Evolutionary conservation across 2,888 invertebrate species (phyloP), one percentile per base, ranked within the genome.

Genomic region (Terebella lapidaria): DNA sequence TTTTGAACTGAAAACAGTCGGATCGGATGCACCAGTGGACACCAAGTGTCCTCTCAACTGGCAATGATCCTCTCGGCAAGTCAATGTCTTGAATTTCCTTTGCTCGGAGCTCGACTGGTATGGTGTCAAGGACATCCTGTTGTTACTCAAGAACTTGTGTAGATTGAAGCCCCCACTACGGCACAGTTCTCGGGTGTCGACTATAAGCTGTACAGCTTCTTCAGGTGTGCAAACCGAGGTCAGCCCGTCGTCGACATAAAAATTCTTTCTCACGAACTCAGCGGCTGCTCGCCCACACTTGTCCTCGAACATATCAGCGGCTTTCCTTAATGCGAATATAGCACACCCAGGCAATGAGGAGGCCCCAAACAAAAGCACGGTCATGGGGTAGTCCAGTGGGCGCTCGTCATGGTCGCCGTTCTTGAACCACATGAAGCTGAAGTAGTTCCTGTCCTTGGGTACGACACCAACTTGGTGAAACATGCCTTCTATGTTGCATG

Each of bases 21-120:
- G 63, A 63, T n/a, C 65, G 61, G 2, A 66, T 55, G 54, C 63
- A 64, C 70, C 68, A 68, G 20, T 62, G 54, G n/a, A 65, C 51
- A n/a, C 68, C 67, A 10, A 58, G 47, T 5, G 59, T 35, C 15
- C 59, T 3, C 24, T 49, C 56, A n/a, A 47, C 20, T 22, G 53
- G 53, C 28, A 51, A 15, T 5, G 2, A 2, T 20, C 52, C 49
- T 3, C 42, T 3, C 15, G 15, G 10, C 15, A 57, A 5, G 26
- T 35, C n/a, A 4, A 46, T 24, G 2, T 47, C 51, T 57, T 57
- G 3, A 18, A 57, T 10, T 15, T 20, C 28, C 15, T 10, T 49
- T 2, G 57, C 47, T 27, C 57, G 47, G 2, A 29, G 24, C 18
- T 47, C 49, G 2, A 3, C n/a, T 30, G 56, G 56, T 4, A 60